Base-by-base conservation (phyloP, 2,797 vertebrate genomes). In the Melanogrammus aeglefinus region DNA sequence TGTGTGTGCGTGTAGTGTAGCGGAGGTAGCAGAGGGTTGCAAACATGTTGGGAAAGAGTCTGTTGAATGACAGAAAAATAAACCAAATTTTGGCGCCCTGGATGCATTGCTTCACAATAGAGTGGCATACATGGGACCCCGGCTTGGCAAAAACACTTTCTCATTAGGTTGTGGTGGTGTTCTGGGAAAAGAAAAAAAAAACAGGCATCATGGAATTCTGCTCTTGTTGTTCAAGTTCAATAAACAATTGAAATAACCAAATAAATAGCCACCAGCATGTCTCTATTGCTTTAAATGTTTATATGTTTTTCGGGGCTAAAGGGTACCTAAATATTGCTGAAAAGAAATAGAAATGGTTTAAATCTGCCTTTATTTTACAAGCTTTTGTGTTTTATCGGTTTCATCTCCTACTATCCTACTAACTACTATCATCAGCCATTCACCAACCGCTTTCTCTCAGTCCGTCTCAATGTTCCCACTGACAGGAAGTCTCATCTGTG, bases 21-120 rank as follows among this genome's bases (percentile, higher is more conserved):
- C 18, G 16, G 51, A 57, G 79, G 72, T 51, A 73, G 3, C 41
- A 6, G 1, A 73, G 70, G 33, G 13, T 77, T 33, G 36, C 73
- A 78, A 81, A 70, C 78, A 79, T 75, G 75, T 76, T 79, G 72
- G 31, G 73, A 82, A 79, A 82, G 77, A 78, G 72, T 9, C n/a
- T 18, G 24, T 51, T 38, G 44, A 38, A 73, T 36, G 44, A 44
- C 71, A 63, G n/a, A 21, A 73, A 57, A 73, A 57, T 63, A 10
- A 72, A 79, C 63, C 41, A 47, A 71, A 73, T 77, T 79, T 80
- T 74, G 8, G 35, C 77, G 1, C 0, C 38, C 44, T 41, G 10
- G 29, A 1, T 29, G 6, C n/a, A 41, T 76, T 1, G 0, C n/a
- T 29, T 76, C 41, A 75, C 77, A 78, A 81, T 29, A 77, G 36